phyloP scores from a whole-genome alignment of 2,888 invertebrate species.

The Tridacna crocea region DNA sequence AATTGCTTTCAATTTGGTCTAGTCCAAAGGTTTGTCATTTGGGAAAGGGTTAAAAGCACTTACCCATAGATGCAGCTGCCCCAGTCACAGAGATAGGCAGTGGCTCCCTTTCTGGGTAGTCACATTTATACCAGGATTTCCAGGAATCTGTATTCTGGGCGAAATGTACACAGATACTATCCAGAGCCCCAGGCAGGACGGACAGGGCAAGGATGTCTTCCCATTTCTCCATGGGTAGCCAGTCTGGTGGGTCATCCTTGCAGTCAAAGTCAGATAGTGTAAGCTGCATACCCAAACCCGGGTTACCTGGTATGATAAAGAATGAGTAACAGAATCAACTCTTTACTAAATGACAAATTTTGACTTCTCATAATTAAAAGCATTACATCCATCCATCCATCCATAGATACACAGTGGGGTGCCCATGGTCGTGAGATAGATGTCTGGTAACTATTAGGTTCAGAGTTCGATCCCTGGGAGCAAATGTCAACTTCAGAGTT shows the following conservation, averaged over 20 bases:
- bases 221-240: constrained; percentile 82
- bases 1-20: no score
- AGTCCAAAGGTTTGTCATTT: no score
- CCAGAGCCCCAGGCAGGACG: constrained; percentile 82
- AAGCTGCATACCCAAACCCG: constrained; percentile 82
- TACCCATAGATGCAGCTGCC: constrained; percentile 60
- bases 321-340: no score
- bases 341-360: no score
- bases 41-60: background rate
- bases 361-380: no score
- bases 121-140: constrained; percentile 79
- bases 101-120: constrained; percentile 76
- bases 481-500: no score
- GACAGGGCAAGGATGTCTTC: constrained; percentile 83
- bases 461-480: no score
- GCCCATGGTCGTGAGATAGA: no score
- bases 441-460: no score
- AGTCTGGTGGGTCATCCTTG: constrained; percentile 76
- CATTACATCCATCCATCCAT: no score
- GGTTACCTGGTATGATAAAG: constrained; percentile 74
- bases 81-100: constrained; percentile 68
- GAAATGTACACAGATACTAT: constrained; percentile 81
- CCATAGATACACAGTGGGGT: no score
- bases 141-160: constrained; percentile 78
- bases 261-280: constrained; percentile 82